phyloP scores from a whole-genome alignment of 2,888 invertebrate species.

The Heliconius cydno region DNA sequence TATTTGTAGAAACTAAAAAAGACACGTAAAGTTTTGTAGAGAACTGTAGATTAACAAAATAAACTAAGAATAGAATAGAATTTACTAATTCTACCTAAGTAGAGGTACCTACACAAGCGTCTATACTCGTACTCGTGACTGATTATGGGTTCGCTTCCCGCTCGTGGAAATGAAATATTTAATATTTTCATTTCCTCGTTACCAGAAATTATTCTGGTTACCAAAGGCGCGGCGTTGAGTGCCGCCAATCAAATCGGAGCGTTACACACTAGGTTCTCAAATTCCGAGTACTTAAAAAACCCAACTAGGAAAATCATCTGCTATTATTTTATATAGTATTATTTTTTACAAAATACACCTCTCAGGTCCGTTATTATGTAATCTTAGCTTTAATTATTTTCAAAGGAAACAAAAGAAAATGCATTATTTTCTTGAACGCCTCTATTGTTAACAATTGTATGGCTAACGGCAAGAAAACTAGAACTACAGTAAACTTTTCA shows the following conservation, averaged over 20 bases:
- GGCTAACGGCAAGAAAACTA: slow-evolving; percentile 14
- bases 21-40: too few relatives aligned
- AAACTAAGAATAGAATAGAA: too few relatives aligned
- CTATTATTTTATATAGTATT: not conserved
- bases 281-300: not conserved
- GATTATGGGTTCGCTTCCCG: too few relatives aligned
- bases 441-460: slow-evolving; percentile 16
- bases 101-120: too few relatives aligned
- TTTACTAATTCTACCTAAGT: too few relatives aligned
- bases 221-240: too few relatives aligned
- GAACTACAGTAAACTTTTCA: slow-evolving; percentile 10
- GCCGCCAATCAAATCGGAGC: too few relatives aligned
- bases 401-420: not conserved
- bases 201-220: too few relatives aligned
- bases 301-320: not conserved
- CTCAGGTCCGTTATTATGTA: not conserved
- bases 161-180: too few relatives aligned
- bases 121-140: too few relatives aligned
- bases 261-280: too few relatives aligned
- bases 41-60: not conserved
- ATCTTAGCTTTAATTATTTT: not conserved
- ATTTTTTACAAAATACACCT: not conserved
- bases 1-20: slow-evolving; percentile 4
- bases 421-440: not conserved
- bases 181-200: too few relatives aligned